phyloP scores from a whole-genome alignment of 2,888 invertebrate genomes.

The Spilarctia lutea region DNA sequence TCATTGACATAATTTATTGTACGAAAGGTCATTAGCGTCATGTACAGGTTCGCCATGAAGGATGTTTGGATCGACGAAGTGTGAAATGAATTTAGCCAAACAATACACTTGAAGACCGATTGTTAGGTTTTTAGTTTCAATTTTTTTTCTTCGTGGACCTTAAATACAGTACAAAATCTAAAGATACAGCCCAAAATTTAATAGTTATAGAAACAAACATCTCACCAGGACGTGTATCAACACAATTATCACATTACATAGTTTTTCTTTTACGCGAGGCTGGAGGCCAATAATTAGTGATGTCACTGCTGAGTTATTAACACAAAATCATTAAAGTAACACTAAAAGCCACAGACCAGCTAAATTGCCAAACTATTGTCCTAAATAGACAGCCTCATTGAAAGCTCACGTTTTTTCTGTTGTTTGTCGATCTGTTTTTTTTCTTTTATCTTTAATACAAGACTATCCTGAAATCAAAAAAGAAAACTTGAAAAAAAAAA shows the following conservation, averaged over 20 bases:
- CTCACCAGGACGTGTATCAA: no score
- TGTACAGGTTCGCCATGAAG: conserved; percentile 12
- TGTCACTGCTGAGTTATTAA: no score
- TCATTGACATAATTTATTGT: conserved; percentile 11
- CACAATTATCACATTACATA: no score
- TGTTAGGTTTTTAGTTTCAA: conserved; percentile 13
- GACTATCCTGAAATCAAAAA: no score
- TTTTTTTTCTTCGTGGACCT: conserved; percentile 6
- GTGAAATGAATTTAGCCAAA: conserved; percentile 18
- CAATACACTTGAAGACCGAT: conserved; percentile 9
- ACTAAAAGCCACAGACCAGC: no score
- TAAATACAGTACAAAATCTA: background rate
- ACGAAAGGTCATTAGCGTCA: conserved; percentile 13
- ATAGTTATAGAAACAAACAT: no score
- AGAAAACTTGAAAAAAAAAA: background rate
- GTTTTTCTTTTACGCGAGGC: no score
- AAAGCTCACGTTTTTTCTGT: background rate
- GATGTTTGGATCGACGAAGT: conserved; percentile 12
- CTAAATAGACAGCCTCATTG: background rate
- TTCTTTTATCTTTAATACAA: no score
- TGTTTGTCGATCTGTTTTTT: no score
- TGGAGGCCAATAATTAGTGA: no score
- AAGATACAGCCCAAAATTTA: background rate
- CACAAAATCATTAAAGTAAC: no score
- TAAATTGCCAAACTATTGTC: background rate